Conservation (phyloP, 2,113 vertebrate genomes). For the Tretioscincus oriximinensis region DNA sequence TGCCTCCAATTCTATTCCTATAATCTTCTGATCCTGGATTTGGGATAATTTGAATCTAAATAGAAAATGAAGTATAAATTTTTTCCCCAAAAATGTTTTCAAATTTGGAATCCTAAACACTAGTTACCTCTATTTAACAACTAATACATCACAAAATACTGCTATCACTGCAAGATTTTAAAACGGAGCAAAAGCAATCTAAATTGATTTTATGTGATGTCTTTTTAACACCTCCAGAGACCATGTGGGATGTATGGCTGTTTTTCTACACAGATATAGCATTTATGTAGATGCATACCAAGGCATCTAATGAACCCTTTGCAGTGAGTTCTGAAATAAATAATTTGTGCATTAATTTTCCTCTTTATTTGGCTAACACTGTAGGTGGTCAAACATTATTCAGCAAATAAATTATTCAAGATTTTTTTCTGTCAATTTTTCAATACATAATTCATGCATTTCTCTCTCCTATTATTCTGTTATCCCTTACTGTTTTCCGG, state of each 20-base stretch:
- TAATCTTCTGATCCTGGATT: too few species aligned
- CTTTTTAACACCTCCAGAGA: not conserved
- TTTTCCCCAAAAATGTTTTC: too few species aligned
- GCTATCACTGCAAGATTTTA: not conserved
- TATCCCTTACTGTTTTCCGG: not conserved
- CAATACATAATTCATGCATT: not conserved
- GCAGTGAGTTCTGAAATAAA: not conserved
- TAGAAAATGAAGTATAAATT: too few species aligned
- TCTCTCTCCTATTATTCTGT: slow-evolving; percentile 12
- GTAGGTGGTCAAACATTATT: slow-evolving; percentile 12
- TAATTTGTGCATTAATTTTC: slow-evolving; percentile 35
- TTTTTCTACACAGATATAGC: slow-evolving; percentile 1
- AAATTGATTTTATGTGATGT: not conserved
- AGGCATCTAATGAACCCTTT: slow-evolving; percentile 9
- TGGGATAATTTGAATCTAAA: too few species aligned
- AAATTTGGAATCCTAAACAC: not conserved
- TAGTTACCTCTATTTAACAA: not conserved
- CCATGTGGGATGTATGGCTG: not conserved
- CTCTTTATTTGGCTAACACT: slow-evolving; percentile 24
- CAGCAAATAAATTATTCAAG: slow-evolving; percentile 28
- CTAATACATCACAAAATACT: not conserved
- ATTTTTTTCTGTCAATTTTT: slow-evolving; percentile 21
- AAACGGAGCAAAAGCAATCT: slow-evolving; percentile 2
- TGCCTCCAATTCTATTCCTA: too few species aligned
- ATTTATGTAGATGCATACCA: slow-evolving; percentile 21